These are phyloP conservation scores for Belgica antarctica DNA, from an alignment of 2,888 invertebrate species.

Conservation along the genomic window DNA sequence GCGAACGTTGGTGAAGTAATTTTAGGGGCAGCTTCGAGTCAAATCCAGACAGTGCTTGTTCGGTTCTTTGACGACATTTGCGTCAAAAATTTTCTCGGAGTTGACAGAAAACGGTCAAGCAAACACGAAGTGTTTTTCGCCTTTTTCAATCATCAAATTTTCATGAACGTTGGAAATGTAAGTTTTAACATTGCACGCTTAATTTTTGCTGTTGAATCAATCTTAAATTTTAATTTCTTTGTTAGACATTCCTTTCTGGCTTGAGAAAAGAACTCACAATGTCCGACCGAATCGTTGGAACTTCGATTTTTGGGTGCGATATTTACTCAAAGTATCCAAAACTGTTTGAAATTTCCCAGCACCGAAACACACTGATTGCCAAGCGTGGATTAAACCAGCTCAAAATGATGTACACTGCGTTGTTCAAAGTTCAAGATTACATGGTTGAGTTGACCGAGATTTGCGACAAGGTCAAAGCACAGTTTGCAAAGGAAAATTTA, in stretches of 20 bases:
- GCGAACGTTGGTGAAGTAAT: conserved; percentile 75
- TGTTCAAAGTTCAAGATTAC: neutral
- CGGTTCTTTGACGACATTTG: neutral
- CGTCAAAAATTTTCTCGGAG: neutral
- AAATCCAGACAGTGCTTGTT: conserved; percentile 50
- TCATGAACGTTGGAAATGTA: conserved; percentile 48
- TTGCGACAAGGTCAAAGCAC: neutral
- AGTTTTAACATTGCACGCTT: neutral
- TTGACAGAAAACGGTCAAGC: too few relatives aligned
- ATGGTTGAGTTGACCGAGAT: neutral
- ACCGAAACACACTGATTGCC: conserved; percentile 54
- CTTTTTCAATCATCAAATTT: conserved; percentile 49
- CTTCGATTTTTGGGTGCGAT: conserved; percentile 63
- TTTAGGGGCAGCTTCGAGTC: conserved; percentile 62
- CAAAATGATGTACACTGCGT: neutral
- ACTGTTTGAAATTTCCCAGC: conserved; percentile 55
- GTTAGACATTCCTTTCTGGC: conserved; percentile 49
- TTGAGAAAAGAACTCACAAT: too few relatives aligned
- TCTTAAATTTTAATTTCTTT: neutral
- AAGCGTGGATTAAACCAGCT: neutral
- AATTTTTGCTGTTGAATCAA: too few relatives aligned
- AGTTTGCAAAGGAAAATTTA: neutral
- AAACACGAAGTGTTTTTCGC: too few relatives aligned
- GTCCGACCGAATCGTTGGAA: too few relatives aligned
- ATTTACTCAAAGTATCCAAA: conserved; percentile 57